Conservation (phyloP, 2,797 vertebrate genomes). For the Dicrostonyx torquatus region DNA sequence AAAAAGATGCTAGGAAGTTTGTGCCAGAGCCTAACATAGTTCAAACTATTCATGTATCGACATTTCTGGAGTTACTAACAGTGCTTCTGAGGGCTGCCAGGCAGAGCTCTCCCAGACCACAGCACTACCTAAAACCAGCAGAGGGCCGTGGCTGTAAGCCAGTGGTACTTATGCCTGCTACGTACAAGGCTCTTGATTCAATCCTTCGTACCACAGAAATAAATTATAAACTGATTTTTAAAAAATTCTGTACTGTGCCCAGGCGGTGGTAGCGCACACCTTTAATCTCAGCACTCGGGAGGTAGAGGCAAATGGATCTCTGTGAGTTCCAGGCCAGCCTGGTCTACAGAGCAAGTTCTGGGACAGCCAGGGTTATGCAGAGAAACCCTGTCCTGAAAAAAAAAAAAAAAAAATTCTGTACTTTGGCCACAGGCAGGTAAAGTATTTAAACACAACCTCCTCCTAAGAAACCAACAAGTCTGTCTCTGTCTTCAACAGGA, state of each 20-base stretch:
- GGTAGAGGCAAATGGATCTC: neutral
- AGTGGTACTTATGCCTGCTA: neutral
- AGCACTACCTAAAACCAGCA: neutral
- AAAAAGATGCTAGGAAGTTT: neutral
- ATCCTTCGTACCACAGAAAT: neutral
- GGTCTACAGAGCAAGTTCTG: neutral
- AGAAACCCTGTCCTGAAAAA: neutral
- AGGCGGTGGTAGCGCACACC: neutral
- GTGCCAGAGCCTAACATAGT: neutral
- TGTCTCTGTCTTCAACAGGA: slow-evolving; percentile 8
- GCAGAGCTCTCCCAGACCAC: neutral
- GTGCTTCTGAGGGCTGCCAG: neutral
- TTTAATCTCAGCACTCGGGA: neutral
- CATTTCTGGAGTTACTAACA: neutral
- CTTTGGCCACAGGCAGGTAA: neutral
- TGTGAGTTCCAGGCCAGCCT: neutral
- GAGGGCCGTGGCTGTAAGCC: neutral
- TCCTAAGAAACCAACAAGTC: slow-evolving; percentile 54
- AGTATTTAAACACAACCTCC: slow-evolving; percentile 57
- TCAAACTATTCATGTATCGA: neutral
- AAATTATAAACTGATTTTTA: neutral
- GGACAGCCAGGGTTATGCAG: neutral
- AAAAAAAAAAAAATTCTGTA: neutral
- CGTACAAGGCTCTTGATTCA: neutral
- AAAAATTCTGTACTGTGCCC: neutral